Conservation (phyloP, 2,113 vertebrate genomes). For the Chascanopsetta lugubris region DNA sequence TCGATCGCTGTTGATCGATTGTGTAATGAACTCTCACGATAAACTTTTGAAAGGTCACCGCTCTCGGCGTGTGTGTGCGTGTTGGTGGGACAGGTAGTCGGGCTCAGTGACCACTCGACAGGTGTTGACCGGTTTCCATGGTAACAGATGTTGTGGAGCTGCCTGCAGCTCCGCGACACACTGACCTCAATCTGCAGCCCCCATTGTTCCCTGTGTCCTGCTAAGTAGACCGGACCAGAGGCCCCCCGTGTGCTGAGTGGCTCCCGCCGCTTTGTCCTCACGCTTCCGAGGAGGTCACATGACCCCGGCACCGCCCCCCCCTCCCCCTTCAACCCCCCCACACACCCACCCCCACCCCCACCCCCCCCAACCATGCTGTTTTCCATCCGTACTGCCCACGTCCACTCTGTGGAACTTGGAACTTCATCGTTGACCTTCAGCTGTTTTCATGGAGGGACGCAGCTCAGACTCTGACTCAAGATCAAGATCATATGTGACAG, state of each 20-base stretch:
- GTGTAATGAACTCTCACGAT: no score
- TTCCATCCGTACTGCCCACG: background rate
- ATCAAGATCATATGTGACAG: no score
- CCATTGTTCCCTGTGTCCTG: constrained; percentile 26
- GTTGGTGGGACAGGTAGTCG: no score
- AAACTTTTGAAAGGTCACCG: background rate
- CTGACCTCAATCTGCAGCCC: constrained; percentile 59
- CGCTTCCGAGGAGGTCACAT: constrained; percentile 1
- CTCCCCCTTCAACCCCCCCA: no score
- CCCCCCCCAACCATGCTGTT: background rate
- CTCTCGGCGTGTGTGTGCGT: background rate
- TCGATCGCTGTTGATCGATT: no score
- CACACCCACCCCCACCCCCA: no score
- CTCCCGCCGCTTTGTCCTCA: constrained; percentile 16
- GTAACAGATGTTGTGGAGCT: background rate
- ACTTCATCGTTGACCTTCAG: background rate
- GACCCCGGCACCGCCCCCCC: background rate
- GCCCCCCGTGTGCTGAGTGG: constrained; percentile 6
- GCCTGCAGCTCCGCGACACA: constrained; percentile 32
- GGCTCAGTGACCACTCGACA: background rate
- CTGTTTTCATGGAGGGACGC: background rate
- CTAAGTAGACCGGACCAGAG: constrained; percentile 28
- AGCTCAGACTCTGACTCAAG: no score
- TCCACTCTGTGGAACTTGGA: background rate
- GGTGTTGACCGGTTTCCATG: constrained; percentile 16